These are phyloP conservation scores for Malaclemys terrapin DNA, from an alignment of 2,113 vertebrate genomes.

Conservation along the genomic window DNA sequence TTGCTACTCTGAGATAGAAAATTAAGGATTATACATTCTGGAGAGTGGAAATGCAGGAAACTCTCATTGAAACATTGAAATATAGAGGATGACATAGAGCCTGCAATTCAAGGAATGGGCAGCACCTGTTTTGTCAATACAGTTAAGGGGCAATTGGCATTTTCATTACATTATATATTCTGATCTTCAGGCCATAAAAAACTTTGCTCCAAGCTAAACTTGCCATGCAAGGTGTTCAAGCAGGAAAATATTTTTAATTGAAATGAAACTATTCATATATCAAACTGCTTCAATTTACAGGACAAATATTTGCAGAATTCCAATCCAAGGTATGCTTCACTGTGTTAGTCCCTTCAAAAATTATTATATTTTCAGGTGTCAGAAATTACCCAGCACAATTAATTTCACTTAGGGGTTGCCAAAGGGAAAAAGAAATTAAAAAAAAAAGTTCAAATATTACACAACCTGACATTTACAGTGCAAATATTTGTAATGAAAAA, in stretches of 20 bases:
- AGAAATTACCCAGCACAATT: conserved; percentile 37
- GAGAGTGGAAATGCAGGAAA: neutral
- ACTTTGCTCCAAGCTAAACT: conserved; percentile 29
- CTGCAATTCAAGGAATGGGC: rapidly evolving
- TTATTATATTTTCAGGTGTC: neutral
- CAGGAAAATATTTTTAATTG: neutral
- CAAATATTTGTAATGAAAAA: too few relatives aligned
- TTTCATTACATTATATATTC: neutral
- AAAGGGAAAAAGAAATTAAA: conserved; percentile 13
- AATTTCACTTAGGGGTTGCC: neutral
- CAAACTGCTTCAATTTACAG: conserved; percentile 6
- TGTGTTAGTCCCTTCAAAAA: conserved; percentile 41
- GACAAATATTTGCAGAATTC: conserved; percentile 17
- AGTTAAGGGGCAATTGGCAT: conserved; percentile 1
- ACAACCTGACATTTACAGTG: neutral
- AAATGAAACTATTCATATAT: neutral
- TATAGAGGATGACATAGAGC: conserved; percentile 45
- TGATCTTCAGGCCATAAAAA: conserved; percentile 36
- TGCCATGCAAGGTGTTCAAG: neutral
- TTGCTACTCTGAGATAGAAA: conserved; percentile 37
- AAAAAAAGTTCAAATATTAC: conserved; percentile 16
- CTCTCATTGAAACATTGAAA: neutral
- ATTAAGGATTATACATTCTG: neutral
- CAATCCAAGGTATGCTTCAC: conserved; percentile 49
- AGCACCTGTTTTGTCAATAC: neutral